Base-by-base conservation (phyloP, 2,797 vertebrate genomes). In the Arnoldichthys spilopterus region DNA sequence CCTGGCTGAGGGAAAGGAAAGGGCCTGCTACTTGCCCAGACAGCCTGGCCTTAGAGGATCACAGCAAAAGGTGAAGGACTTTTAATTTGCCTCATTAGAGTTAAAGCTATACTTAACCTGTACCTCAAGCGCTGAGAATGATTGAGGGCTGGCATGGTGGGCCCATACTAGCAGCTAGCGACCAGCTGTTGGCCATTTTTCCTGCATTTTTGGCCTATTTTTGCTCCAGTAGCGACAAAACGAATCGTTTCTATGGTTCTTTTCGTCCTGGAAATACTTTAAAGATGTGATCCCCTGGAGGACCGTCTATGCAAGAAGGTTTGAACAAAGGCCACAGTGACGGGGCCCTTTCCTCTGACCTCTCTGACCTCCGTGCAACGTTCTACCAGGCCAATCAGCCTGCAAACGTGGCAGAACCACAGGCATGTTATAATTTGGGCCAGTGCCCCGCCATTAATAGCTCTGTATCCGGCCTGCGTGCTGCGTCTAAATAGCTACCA, bases 81-180 rank as follows among this genome's bases (percentile, higher is more conserved):
- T 84, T n/a, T 92, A 85, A 92, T 93, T 88, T 88, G 72, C 61
- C 85, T 90, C 87, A 85, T 91, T 91, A 89, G 7, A 72, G 82
- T 83, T 58, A 40, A 59, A 80, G 26, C 28, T 71, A 72, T 63
- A 54, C 56, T 63, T 62, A 63, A 70, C 56, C 78, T 28, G 47
- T 5, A 18, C 43, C 45, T 61, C 34, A 62, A 61, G 32, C 3
- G 26, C 40, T 87, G 80, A 80, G 83, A 58, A 83, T 86, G 89
- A 91, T 85, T 80, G 83, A 58, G 16, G 58, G 58, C 26, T 30
- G 20, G 73, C 74, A 40, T 54, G 53, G 8, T 5, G 0, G 37
- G 37, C 6, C 37, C 6, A 37, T 37, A 9, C 9, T n/a, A n/a
- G n/a, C n/a, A n/a, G 37, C 6, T 2, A 37, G 37, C 37, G 9